Percentiles rank a stretch among this genome's conserved stretches.
phyloP scores from a whole-genome alignment of 2,113 vertebrate species.

The Crypturellus undulatus region DNA sequence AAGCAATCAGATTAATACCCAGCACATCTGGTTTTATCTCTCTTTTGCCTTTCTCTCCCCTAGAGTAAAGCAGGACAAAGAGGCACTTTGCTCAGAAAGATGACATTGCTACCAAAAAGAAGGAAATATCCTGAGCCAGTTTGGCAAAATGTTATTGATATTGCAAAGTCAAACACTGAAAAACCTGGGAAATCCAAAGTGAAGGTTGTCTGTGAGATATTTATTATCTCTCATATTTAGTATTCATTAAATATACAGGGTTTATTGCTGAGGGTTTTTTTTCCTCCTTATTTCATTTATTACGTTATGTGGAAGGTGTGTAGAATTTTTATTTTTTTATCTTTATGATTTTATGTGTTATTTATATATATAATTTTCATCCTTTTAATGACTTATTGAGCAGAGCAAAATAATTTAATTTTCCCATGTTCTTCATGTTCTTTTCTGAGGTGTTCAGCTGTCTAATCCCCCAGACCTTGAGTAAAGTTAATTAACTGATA shows the following conservation, averaged over 20 bases:
- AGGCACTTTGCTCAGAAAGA: neutral
- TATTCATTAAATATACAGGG: neutral
- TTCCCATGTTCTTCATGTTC: neutral
- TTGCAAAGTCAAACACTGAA: conserved; percentile 20
- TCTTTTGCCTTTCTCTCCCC: neutral
- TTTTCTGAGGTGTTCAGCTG: neutral
- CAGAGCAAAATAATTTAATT: neutral
- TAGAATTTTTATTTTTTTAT: neutral
- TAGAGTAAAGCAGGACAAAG: neutral
- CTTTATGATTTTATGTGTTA: neutral
- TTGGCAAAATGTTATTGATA: neutral
- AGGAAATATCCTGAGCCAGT: neutral
- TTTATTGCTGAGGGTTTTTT: neutral
- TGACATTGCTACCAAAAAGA: neutral
- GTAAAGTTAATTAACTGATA: conserved; percentile 34
- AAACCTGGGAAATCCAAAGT: neutral
- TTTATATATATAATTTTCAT: neutral
- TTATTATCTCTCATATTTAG: neutral
- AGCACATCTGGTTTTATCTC: conserved; percentile 47
- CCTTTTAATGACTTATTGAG: neutral
- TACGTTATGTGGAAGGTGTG: neutral
- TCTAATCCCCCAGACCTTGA: neutral
- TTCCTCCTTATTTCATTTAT: neutral
- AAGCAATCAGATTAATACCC: conserved; percentile 48
- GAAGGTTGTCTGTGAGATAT: neutral